Evolutionary conservation across 2,888 invertebrate genomes (phyloP).

Genomic region (Bibio marci): DNA sequence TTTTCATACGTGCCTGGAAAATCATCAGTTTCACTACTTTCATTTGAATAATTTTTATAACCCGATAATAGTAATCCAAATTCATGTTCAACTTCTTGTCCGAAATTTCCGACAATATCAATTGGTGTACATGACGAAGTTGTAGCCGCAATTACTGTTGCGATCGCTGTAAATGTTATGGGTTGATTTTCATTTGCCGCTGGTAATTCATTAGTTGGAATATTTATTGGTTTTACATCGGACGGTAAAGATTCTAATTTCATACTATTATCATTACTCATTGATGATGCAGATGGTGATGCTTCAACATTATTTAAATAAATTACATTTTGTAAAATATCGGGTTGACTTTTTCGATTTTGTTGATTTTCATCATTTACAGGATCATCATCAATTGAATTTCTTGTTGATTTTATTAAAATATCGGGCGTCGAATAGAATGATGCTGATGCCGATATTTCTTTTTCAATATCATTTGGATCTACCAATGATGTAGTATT

Average conservation of each 20-base stretch:
- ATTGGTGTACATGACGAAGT: conserved; percentile 14
- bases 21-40: too few species aligned
- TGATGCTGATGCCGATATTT: conserved; percentile 8
- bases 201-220: too few species aligned
- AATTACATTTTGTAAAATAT: conserved; percentile 5
- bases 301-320: neutral
- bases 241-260: neutral
- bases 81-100: conserved; percentile 23
- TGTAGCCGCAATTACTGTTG: too few species aligned
- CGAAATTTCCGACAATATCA: conserved; percentile 26
- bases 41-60: conserved; percentile 15
- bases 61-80: conserved; percentile 24
- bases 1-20: too few species aligned
- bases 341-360: conserved; percentile 2
- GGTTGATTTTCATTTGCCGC: too few species aligned
- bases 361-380: conserved; percentile 3
- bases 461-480: conserved; percentile 7
- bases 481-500: neutral
- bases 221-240: too few species aligned
- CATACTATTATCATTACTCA: neutral
- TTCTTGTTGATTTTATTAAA: conserved; percentile 16
- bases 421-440: conserved; percentile 21
- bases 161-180: too few species aligned
- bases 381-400: conserved; percentile 1
- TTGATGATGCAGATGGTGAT: too few species aligned